These are phyloP conservation scores for Colostygia pectinataria DNA, from an alignment of 2,888 invertebrate genomes.

Conservation along the genomic window DNA sequence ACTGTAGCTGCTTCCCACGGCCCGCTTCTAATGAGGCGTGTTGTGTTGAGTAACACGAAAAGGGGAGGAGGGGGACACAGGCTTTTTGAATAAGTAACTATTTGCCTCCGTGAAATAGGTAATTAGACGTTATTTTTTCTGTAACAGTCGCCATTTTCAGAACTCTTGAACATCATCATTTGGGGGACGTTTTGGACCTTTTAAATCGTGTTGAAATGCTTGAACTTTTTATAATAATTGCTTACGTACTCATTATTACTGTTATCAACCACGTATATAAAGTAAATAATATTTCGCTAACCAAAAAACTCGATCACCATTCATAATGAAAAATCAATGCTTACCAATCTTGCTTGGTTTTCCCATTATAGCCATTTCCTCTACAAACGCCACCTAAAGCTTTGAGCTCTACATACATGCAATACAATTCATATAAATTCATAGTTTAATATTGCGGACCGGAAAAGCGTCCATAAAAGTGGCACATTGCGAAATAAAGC, in stretches of 20 bases:
- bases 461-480: constrained; percentile 64
- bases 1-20: constrained; percentile 67
- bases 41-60: constrained; percentile 71
- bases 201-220: constrained; percentile 14
- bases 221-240: not conserved
- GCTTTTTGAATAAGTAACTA: constrained; percentile 59
- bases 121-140: constrained; percentile 52
- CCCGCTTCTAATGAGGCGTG: constrained; percentile 78
- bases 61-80: constrained; percentile 40
- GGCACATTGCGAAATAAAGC: constrained; percentile 69
- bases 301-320: no score
- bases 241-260: not conserved
- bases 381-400: constrained; percentile 14
- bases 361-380: constrained; percentile 17
- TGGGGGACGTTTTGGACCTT: constrained; percentile 7
- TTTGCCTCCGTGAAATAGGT: constrained; percentile 52
- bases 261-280: not conserved
- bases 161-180: constrained; percentile 31
- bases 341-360: constrained; percentile 10
- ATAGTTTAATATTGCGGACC: constrained; percentile 45
- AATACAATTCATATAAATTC: constrained; percentile 34
- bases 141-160: constrained; percentile 32
- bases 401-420: constrained; percentile 12
- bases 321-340: no score
- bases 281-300: no score